Percentiles rank a stretch among this genome's conserved stretches.
These are phyloP conservation scores for Aeoliscus strigatus DNA, from an alignment of 2,797 vertebrate species.

Conservation along the genomic window DNA sequence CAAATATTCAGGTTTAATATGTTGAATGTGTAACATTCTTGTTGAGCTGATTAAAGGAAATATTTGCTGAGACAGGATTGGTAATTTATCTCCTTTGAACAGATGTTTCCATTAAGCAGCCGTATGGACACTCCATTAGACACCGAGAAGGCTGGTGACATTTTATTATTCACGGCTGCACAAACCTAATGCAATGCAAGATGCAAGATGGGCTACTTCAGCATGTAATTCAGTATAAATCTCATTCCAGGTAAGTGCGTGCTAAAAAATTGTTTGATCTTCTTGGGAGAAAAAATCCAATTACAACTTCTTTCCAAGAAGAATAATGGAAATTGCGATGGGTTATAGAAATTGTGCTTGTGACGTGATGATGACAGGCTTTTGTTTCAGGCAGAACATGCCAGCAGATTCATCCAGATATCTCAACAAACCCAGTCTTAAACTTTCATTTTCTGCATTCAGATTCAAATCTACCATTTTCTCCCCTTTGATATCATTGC, in stretches of 20 bases:
- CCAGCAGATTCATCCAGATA: constrained; percentile 41
- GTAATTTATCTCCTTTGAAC: constrained; percentile 43
- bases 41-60: constrained; percentile 19
- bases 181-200: constrained; percentile 34
- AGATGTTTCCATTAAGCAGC: constrained; percentile 41
- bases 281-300: constrained; percentile 50
- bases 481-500: constrained; percentile 40
- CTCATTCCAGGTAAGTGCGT: constrained; percentile 52
- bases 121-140: constrained; percentile 41
- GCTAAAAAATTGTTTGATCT: constrained; percentile 48
- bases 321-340: constrained; percentile 64
- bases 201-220: constrained; percentile 40
- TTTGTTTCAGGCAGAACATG: constrained; percentile 46
- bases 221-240: constrained; percentile 60
- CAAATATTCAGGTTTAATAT: constrained; percentile 3
- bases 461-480: constrained; percentile 50
- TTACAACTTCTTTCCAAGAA: constrained; percentile 51
- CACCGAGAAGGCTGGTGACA: constrained; percentile 24
- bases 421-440: constrained; percentile 1
- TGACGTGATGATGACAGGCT: constrained; percentile 36
- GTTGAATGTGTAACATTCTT: constrained; percentile 12
- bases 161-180: constrained; percentile 44
- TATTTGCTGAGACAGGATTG: constrained; percentile 31
- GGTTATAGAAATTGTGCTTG: constrained; percentile 64
- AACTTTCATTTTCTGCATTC: constrained; percentile 36